Conservation (phyloP, 2,113 vertebrate species). For the Anarhynchus alexandrinus region DNA sequence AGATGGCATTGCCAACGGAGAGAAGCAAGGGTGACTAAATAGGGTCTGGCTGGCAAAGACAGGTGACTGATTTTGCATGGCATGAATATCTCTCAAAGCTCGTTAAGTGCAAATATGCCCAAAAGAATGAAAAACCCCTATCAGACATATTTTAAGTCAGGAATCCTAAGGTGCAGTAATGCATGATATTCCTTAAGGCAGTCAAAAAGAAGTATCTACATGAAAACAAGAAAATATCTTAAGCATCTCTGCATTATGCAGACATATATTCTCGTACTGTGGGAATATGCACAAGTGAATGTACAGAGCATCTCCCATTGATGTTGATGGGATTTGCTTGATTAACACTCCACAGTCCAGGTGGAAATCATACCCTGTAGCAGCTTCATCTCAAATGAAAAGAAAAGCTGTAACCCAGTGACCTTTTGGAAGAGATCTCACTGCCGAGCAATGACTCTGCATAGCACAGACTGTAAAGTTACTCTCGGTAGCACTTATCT, state of each 20-base stretch:
- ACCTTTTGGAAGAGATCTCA: not conserved
- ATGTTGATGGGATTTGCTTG: not conserved
- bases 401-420: not conserved
- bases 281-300: not conserved
- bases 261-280: not conserved
- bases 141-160: conserved; percentile 17
- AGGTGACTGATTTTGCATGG: conserved; percentile 16
- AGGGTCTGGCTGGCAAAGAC: not conserved
- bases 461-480: not conserved
- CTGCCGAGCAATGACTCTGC: not conserved
- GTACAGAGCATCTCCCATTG: not conserved
- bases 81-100: conserved; percentile 19
- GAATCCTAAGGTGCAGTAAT: conserved; percentile 18
- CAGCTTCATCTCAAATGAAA: not conserved
- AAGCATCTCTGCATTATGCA: conserved; percentile 24
- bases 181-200: not conserved
- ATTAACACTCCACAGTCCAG: not conserved
- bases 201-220: conserved; percentile 26
- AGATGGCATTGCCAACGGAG: not conserved
- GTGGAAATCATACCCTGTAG: not conserved
- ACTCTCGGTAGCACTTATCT: not conserved
- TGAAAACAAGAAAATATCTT: conserved; percentile 35
- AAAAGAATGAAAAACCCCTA: conserved; percentile 9
- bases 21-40: not conserved
- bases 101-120: conserved; percentile 8